Evolutionary conservation across 2,797 vertebrate species (phyloP).

Genomic region (Sarcoramphus papa): DNA sequence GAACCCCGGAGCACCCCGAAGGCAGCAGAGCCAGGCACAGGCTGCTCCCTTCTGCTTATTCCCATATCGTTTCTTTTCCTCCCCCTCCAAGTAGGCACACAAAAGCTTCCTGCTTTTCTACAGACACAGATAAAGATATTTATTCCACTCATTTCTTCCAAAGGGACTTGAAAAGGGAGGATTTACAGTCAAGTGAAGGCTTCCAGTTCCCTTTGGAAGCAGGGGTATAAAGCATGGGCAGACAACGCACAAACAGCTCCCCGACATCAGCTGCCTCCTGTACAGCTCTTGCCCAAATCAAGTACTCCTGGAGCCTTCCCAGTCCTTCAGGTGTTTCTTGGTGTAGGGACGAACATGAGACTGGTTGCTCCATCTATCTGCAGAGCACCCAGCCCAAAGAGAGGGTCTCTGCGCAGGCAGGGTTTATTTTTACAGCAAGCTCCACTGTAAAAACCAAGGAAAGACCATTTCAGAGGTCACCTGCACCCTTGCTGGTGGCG

Average conservation of each 20-base stretch:
- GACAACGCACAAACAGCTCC: neutral
- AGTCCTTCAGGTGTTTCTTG: neutral
- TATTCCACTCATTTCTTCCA: neutral
- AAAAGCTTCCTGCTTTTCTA: neutral
- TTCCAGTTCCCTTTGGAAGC: neutral
- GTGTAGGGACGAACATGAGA: rapidly evolving
- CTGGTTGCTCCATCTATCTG: neutral
- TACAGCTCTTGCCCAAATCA: neutral
- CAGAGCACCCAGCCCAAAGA: neutral
- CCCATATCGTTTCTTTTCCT: neutral
- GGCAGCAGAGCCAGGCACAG: neutral
- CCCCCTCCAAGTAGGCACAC: neutral
- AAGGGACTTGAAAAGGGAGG: neutral
- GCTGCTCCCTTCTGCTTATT: neutral
- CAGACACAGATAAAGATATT: neutral
- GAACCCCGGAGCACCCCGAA: neutral
- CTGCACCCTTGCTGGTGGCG: neutral
- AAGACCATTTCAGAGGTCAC: neutral
- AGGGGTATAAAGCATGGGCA: neutral
- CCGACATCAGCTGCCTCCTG: neutral
- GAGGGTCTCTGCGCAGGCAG: neutral
- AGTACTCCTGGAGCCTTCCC: neutral
- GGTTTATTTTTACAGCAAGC: neutral
- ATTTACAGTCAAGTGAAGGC: neutral
- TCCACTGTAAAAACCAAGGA: neutral